Evolutionary conservation across 2,797 vertebrate species (phyloP).

Genomic region (Chromobotia macracanthus): DNA sequence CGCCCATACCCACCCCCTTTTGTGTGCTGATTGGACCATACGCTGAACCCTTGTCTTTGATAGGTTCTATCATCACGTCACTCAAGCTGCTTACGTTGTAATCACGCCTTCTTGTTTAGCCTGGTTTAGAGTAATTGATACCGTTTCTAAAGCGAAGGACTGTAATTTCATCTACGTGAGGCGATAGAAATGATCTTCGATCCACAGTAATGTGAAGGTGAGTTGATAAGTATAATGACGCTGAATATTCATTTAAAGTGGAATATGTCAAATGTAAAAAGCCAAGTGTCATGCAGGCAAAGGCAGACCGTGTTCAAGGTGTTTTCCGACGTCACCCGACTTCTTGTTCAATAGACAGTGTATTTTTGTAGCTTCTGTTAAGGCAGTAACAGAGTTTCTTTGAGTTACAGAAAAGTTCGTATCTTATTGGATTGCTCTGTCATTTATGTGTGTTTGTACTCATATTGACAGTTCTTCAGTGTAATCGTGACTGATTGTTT

Average conservation of each 20-base stretch:
- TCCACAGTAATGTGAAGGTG: conserved; percentile 61
- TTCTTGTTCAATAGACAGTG: background rate
- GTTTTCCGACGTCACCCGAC: conserved; percentile 38
- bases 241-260: conserved; percentile 3
- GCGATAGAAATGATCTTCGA: background rate
- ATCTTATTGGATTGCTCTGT: background rate
- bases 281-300: background rate
- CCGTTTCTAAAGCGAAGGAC: conserved; percentile 44
- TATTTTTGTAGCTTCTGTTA: background rate
- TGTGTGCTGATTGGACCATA: conserved; percentile 59
- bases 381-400: background rate
- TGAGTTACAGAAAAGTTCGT: background rate
- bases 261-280: background rate
- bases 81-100: conserved; percentile 45
- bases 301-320: conserved; percentile 43
- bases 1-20: conserved; percentile 60
- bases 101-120: conserved; percentile 67
- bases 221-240: conserved; percentile 56
- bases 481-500: background rate
- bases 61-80: conserved; percentile 58
- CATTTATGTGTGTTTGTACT: background rate
- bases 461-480: background rate
- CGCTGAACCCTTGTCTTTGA: conserved; percentile 2
- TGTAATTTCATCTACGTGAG: conserved; percentile 37
- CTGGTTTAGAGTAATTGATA: conserved; percentile 70